Percentiles rank a stretch among this genome's conserved stretches.
phyloP scores from a whole-genome alignment of 2,797 vertebrate genomes.

The Poecilia picta region DNA sequence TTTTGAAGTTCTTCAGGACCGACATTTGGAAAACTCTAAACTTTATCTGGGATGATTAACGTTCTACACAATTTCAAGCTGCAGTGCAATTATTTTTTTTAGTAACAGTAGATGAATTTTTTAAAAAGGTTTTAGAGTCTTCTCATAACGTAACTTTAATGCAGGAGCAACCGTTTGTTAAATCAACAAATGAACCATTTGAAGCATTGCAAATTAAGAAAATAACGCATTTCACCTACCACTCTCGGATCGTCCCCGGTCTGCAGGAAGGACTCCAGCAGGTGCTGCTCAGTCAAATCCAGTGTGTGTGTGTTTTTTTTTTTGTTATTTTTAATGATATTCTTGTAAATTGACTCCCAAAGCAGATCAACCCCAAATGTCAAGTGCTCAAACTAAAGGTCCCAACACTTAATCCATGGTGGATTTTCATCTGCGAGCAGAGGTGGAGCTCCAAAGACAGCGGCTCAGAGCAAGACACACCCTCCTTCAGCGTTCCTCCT shows the following conservation, averaged over 20 bases:
- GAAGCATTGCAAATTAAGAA: background rate
- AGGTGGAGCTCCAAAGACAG: slow-evolving; percentile 55
- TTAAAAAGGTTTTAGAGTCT: background rate
- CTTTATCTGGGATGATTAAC: background rate
- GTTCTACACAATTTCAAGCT: background rate
- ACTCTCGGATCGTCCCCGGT: slow-evolving; percentile 37
- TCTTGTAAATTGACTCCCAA: slow-evolving; percentile 45
- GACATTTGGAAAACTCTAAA: background rate
- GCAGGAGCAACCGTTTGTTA: background rate
- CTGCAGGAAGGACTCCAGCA: slow-evolving; percentile 34
- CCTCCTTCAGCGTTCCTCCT: slow-evolving; percentile 40
- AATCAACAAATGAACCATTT: background rate
- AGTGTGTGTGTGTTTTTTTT: slow-evolving; percentile 4
- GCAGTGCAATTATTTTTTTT: background rate
- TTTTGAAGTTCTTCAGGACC: background rate
- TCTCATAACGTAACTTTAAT: background rate
- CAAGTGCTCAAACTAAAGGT: slow-evolving; percentile 45
- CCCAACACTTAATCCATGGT: slow-evolving; percentile 57
- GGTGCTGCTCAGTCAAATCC: slow-evolving; percentile 24
- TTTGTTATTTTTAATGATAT: slow-evolving; percentile 29
- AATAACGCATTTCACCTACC: slow-evolving; percentile 51
- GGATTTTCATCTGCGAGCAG: slow-evolving; percentile 62
- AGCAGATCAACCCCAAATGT: slow-evolving; percentile 19
- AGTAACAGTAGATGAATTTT: background rate
- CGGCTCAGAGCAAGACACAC: slow-evolving; percentile 63